Evolutionary conservation across 2,797 vertebrate genomes (phyloP).

Genomic region (Pseudochromis fuscus): DNA sequence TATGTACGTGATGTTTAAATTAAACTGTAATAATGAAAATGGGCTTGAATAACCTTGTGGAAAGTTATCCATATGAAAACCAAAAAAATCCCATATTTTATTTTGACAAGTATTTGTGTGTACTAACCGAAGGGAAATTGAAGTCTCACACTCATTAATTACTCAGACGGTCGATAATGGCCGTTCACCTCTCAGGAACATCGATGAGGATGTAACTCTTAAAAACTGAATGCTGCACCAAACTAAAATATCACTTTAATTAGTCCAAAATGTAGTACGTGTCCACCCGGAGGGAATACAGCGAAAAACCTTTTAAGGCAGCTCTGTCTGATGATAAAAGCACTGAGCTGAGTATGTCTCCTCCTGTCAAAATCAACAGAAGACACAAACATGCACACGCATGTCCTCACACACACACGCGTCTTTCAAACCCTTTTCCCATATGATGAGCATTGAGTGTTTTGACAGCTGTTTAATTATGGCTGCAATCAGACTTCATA

Average conservation of each 20-base stretch:
- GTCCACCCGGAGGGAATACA: conserved; percentile 44
- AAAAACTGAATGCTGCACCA: conserved; percentile 40
- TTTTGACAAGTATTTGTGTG: conserved; percentile 17
- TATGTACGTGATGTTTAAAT: too few relatives aligned
- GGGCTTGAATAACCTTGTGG: background rate
- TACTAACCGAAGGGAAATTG: conserved; percentile 18
- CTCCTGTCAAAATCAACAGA: conserved; percentile 64
- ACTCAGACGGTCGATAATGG: background rate
- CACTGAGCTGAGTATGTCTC: conserved; percentile 54
- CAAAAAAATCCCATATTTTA: conserved; percentile 8
- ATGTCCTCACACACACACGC: conserved; percentile 6
- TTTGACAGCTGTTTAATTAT: conserved; percentile 67
- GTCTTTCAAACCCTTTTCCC: conserved; percentile 39
- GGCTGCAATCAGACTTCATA: conserved; percentile 61
- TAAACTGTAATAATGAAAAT: conserved; percentile 1
- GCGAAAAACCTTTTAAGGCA: conserved; percentile 50
- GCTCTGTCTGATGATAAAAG: conserved; percentile 58
- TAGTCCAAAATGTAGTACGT: conserved; percentile 44
- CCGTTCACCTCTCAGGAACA: conserved; percentile 29
- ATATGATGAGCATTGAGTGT: conserved; percentile 53
- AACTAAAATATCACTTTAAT: conserved; percentile 68
- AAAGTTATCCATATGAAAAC: conserved; percentile 17
- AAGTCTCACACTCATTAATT: conserved; percentile 36
- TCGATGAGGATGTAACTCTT: conserved; percentile 17
- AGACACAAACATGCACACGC: conserved; percentile 33